These are phyloP conservation scores for Andricus grossulariae DNA, from an alignment of 1,140 invertebrate genomes.

Conservation along the genomic window DNA sequence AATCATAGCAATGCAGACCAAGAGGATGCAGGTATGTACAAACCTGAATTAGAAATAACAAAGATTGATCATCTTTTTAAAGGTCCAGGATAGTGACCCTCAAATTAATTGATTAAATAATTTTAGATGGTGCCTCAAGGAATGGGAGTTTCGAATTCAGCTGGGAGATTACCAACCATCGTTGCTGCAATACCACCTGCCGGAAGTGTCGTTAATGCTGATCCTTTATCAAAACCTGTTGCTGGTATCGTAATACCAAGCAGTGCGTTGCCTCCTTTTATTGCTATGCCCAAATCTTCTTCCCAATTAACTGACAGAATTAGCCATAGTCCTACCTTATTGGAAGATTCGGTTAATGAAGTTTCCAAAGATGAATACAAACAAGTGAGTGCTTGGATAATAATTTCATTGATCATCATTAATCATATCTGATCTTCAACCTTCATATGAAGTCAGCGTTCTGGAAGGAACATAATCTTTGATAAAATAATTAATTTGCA, in stretches of 20 bases:
- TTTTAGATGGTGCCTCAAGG: conserved; percentile 40
- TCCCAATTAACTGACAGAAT: conserved; percentile 69
- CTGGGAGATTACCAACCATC: conserved; percentile 36
- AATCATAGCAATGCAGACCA: conserved; percentile 58
- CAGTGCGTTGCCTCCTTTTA: conserved; percentile 66
- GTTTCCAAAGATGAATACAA: conserved; percentile 67
- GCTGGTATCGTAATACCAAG: conserved; percentile 41
- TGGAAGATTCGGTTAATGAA: conserved; percentile 69
- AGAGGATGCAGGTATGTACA: conserved; percentile 64
- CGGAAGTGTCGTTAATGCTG: conserved; percentile 47
- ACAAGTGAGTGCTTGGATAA: conserved; percentile 57
- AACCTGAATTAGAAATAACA: background rate
- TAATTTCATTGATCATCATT: background rate
- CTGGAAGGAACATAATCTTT: too few relatives aligned
- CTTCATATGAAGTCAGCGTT: too few relatives aligned
- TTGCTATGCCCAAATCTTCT: conserved; percentile 69
- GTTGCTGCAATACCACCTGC: conserved; percentile 42
- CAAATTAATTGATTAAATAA: background rate
- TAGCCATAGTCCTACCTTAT: conserved; percentile 62
- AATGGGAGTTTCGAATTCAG: conserved; percentile 43
- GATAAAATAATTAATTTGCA: conserved; percentile 40
- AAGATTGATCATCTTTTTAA: background rate
- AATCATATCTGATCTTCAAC: background rate
- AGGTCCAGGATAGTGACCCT: too few relatives aligned
- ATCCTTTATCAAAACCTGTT: conserved; percentile 44